Base-by-base conservation (phyloP, 2,113 vertebrate species). In the Gymnocephalus cernua region DNA sequence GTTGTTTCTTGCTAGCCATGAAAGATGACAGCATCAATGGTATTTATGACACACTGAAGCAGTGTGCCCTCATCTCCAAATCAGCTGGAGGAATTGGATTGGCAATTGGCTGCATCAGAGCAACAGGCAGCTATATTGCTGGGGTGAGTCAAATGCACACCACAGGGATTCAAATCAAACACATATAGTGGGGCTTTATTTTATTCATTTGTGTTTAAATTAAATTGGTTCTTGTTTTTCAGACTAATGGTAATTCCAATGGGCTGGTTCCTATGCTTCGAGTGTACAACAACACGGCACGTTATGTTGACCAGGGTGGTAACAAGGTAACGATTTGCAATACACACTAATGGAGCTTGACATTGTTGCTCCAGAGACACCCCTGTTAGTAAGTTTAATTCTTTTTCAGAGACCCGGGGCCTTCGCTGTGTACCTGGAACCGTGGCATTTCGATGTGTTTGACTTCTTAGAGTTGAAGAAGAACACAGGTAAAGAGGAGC, bases 391-490 rank as follows among this genome's bases (percentile, higher is more conserved):
- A 35, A 6, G 3, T 51, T 53, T 51, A 44, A 35, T 67, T 0
- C 19, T 38, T 15, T 14, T 61, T 51, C 90, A 99, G 98, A 96
- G 98, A 74, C 98, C 98, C 0, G 98, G 98, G 14, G 98, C 98
- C 21, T 99, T 99, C 65, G 98, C 98, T 79, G 97, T 99, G 93
- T 99, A 99, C 83, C 87, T 99, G 89, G 98, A 99, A 90, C 98
- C 98, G 0, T 99, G 98, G 98, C 98, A 99, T 70, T 92, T 93
- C 32, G 98, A 99, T 80, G 94, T 99, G 82, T 99, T 99, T 75
- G 98, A 99, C 67, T 99, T 99, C 77, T 93, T 99, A 44, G 98
- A 99, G 85, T 87, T 99, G 77, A 99, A 99, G 94, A 99, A 99
- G 91, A 99, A 99, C 93, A 99, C 98, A 0, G 98, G 98, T 23